Percentiles rank a stretch among this genome's conserved stretches.
These are phyloP conservation scores for Miichthys miiuy DNA, from an alignment of 2,797 vertebrate species.

Conservation along the genomic window DNA sequence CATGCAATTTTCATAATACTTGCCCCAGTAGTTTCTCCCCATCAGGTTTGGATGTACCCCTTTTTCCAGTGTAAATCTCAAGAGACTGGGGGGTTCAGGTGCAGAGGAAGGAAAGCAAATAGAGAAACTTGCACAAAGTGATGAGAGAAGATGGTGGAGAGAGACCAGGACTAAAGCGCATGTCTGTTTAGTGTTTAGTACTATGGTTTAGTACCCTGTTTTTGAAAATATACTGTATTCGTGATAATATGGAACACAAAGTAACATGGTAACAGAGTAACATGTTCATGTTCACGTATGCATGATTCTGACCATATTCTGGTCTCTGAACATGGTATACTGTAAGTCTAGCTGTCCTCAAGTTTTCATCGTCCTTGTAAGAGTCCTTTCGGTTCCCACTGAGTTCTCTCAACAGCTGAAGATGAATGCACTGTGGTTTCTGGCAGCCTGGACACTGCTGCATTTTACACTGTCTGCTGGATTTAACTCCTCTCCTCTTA, in stretches of 20 bases:
- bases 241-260: background rate
- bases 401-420: background rate
- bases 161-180: background rate
- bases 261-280: background rate
- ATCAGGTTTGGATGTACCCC: background rate
- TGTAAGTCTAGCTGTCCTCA: background rate
- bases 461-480: slow-evolving; percentile 16
- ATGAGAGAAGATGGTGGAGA: background rate
- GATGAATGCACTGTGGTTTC: slow-evolving; percentile 12
- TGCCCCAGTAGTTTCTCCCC: background rate
- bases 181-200: background rate
- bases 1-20: background rate
- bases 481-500: slow-evolving; percentile 11
- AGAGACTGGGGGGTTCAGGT: background rate
- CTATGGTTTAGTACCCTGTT: background rate
- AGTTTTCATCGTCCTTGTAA: background rate
- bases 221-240: background rate
- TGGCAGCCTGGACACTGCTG: background rate
- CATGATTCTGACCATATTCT: background rate
- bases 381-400: background rate
- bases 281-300: background rate
- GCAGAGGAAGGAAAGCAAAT: background rate
- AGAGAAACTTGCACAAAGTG: background rate
- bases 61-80: background rate
- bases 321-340: background rate